A percentile compares a stretch with the other conserved stretches of the same genome.
Conservation (phyloP, 2,888 invertebrate species). For the Ophonus ardosiacus region DNA sequence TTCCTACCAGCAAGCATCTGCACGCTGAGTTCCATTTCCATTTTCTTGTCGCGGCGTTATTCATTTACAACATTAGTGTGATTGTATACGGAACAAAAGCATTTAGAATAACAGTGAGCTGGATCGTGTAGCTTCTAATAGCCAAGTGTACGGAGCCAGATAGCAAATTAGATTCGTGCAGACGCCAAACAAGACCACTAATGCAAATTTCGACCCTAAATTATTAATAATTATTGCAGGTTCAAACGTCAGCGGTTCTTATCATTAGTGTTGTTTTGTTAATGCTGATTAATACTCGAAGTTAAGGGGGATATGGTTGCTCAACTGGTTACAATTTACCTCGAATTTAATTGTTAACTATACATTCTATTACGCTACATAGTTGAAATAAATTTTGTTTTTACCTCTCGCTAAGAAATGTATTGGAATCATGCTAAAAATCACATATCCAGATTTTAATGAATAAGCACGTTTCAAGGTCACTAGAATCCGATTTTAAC, state of each 20-base stretch:
- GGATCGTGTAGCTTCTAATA: slow-evolving; percentile 36
- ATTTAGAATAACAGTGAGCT: slow-evolving; percentile 49
- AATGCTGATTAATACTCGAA: not conserved
- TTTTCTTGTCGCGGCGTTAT: slow-evolving; percentile 56
- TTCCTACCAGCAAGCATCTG: slow-evolving; percentile 32
- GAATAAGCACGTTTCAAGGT: no score
- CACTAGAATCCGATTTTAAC: no score
- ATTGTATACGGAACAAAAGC: slow-evolving; percentile 56
- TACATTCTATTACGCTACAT: not conserved
- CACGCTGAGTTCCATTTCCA: slow-evolving; percentile 47
- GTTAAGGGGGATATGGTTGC: not conserved
- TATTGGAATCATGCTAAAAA: no score
- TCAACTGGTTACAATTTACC: not conserved
- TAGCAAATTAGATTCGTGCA: slow-evolving; percentile 48
- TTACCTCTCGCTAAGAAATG: no score
- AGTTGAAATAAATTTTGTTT: no score
- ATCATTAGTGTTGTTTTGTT: slow-evolving; percentile 25
- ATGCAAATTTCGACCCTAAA: slow-evolving; percentile 33
- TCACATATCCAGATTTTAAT: no score
- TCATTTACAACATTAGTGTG: slow-evolving; percentile 60
- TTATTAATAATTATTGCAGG: slow-evolving; percentile 47
- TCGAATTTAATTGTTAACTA: not conserved
- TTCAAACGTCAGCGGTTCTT: slow-evolving; percentile 14
- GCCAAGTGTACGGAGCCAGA: slow-evolving; percentile 33
- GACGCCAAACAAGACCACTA: slow-evolving; percentile 27